Conservation (phyloP, 2,888 invertebrate species). For the Rhimphoctona megacephalus region DNA sequence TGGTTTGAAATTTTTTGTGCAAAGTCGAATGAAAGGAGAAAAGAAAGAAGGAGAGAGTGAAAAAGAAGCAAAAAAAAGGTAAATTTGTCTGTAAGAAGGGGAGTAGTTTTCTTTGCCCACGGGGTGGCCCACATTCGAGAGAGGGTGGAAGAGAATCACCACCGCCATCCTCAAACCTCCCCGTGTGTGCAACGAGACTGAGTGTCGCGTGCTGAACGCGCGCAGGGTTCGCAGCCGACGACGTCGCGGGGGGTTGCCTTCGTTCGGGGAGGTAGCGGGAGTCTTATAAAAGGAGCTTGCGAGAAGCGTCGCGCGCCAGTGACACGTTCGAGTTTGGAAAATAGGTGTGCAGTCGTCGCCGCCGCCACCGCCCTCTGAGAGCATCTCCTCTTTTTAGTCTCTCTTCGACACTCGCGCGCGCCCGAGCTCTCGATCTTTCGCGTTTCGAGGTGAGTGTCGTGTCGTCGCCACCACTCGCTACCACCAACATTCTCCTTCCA, state of each 20-base stretch:
- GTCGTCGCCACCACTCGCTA: neutral
- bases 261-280: conserved; percentile 34
- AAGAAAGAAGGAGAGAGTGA: neutral
- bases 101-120: conserved; percentile 12
- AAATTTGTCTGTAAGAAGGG: neutral
- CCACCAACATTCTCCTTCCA: neutral
- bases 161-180: neutral
- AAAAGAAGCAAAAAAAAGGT: neutral
- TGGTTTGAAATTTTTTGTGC: conserved; percentile 15
- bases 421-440: conserved; percentile 41
- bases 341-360: conserved; percentile 56
- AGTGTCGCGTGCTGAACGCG: conserved; percentile 73
- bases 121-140: conserved; percentile 20
- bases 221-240: conserved; percentile 76
- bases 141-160: conserved; percentile 12
- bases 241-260: conserved; percentile 1
- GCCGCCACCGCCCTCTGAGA: conserved; percentile 19
- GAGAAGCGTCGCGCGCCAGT: conserved; percentile 81
- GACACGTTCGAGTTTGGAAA: conserved; percentile 74
- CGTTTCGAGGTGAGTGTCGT: conserved; percentile 24
- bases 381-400: neutral
- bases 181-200: conserved; percentile 11
- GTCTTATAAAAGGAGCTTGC: conserved; percentile 82
- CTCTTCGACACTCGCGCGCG: conserved; percentile 35
- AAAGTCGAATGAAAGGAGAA: conserved; percentile 1